A percentile compares a stretch with the other conserved stretches of the same genome.
Evolutionary conservation across 2,113 vertebrate genomes (phyloP).

Genomic region (Amphiprion percula): DNA sequence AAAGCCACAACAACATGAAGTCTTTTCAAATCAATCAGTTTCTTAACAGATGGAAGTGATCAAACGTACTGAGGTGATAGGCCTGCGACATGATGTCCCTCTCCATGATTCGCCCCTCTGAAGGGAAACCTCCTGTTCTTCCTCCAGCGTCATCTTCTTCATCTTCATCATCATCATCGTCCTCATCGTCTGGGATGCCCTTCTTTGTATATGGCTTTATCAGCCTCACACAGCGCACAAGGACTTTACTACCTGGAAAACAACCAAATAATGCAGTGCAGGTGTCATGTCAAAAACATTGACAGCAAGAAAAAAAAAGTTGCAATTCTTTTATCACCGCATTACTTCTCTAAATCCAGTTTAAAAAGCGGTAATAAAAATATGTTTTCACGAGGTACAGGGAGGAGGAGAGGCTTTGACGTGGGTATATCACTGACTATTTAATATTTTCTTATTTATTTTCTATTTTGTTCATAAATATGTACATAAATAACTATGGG

Average conservation of each 20-base stretch:
- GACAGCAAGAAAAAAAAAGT: too few species aligned
- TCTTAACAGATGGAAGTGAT: neutral
- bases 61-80: slow-evolving; percentile 90
- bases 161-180: slow-evolving; percentile 89
- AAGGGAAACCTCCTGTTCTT: slow-evolving; percentile 75
- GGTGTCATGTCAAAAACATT: too few species aligned
- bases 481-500: too few species aligned
- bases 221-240: slow-evolving; percentile 90
- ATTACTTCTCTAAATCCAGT: too few species aligned
- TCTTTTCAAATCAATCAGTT: neutral
- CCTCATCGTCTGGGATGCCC: slow-evolving; percentile 82
- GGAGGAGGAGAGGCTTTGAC: too few species aligned
- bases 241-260: slow-evolving; percentile 88
- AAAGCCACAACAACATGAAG: too few species aligned
- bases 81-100: slow-evolving; percentile 92
- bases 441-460: too few species aligned
- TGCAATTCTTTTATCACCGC: too few species aligned
- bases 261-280: neutral
- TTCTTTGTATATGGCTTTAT: slow-evolving; percentile 90
- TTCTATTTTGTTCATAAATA: too few species aligned
- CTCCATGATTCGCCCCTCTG: slow-evolving; percentile 89
- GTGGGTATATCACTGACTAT: too few species aligned
- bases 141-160: slow-evolving; percentile 69
- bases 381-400: too few species aligned
- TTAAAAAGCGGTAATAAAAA: too few species aligned